Percentiles rank a stretch among this genome's conserved stretches.
Conservation (phyloP, 2,888 invertebrate species). For the Anarsia innoxiella region DNA sequence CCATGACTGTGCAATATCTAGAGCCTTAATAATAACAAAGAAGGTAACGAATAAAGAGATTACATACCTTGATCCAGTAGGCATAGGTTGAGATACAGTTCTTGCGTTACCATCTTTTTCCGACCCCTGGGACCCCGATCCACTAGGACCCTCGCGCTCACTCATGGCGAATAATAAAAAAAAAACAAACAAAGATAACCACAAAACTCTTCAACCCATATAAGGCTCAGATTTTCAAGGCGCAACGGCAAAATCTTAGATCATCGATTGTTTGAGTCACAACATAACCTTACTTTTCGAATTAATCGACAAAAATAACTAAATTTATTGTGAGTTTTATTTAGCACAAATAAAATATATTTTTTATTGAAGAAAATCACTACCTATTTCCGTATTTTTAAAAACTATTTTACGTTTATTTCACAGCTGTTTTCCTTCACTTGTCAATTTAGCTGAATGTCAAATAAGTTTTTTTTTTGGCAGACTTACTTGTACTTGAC, state of each 20-base stretch:
- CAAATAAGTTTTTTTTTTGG: too few species aligned
- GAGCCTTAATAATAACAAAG: too few species aligned
- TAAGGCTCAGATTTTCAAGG: conserved; percentile 42
- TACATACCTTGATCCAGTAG: conserved; percentile 52
- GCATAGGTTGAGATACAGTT: conserved; percentile 46
- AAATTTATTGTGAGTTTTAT: too few species aligned
- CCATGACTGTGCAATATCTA: too few species aligned
- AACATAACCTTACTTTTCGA: conserved; percentile 51
- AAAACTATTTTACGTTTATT: conserved; percentile 10
- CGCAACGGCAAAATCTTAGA: conserved; percentile 44
- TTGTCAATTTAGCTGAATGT: conserved; percentile 54
- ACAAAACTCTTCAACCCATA: conserved; percentile 41
- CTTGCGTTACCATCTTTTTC: conserved; percentile 37
- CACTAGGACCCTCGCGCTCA: conserved; percentile 50
- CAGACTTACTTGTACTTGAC: too few species aligned
- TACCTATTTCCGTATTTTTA: conserved; percentile 15
- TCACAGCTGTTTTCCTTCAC: conserved; percentile 48
- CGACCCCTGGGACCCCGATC: conserved; percentile 39
- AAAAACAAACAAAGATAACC: conserved; percentile 34
- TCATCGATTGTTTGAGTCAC: conserved; percentile 49
- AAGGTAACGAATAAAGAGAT: too few species aligned
- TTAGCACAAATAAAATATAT: too few species aligned
- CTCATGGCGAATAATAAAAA: conserved; percentile 40
- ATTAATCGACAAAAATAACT: conserved; percentile 17
- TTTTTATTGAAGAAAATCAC: too few species aligned